Evolutionary conservation across 2,888 invertebrate species (phyloP), one percentile per base, ranked within the genome.

Genomic region (Dryocosmus kuriphilus): DNA sequence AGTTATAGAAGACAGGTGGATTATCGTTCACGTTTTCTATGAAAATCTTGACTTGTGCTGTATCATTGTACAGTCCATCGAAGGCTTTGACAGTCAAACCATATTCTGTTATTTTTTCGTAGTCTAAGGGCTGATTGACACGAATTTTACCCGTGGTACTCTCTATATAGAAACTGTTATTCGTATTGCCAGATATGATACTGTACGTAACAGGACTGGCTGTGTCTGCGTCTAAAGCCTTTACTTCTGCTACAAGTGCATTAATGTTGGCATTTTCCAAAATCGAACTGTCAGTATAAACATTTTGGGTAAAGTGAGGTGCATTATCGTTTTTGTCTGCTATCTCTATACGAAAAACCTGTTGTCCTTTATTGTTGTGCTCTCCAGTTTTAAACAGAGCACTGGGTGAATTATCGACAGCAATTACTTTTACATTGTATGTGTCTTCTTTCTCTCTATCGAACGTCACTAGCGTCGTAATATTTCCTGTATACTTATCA

Each of bases 301-400:
- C 93, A 0, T 93, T 92, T 88, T 96, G 94, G n/a, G 95, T 95
- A 90, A 99, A 99, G 86, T 94, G 94, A 0, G 99, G 99, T 27
- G 95, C 94, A 91, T 99, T 99, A 91, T 99, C 99, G 91, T 99
- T 99, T n/a, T 97, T 97, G 92, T 99, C 99, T 30, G 97, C 97
- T 62, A 99, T 98, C 88, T 96, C 96, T 86, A 99, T 97, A 84
- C 96, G 94, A 89, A 98, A 97, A 75, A 96, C 96, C 92, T 97
- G 97, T 85, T 95, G 94, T 2, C 94, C 94, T 67, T 93, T n/a
- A n/a, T n/a, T 94, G 91, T 98, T 98, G 75, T 95, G 97, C 86
- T 95, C 93, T 0, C 94, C 94, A 46, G 93, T 94, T 63, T 92
- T 92, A 74, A 92, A 94, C 57, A 96, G 91, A 41, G 96, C 96